Conservation (phyloP, 2,888 invertebrate genomes). For the Cryptus armator region DNA sequence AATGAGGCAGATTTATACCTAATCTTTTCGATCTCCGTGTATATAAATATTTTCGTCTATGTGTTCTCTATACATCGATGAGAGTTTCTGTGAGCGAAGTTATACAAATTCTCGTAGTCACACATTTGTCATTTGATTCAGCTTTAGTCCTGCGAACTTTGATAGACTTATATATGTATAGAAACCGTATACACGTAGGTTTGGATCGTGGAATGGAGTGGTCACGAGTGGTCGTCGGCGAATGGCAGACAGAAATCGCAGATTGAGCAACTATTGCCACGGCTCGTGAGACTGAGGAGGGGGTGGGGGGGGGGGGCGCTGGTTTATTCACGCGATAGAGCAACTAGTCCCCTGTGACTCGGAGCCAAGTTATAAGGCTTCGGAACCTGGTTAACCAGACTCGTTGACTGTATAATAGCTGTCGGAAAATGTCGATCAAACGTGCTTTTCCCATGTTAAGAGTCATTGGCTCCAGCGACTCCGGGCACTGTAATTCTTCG, state of each 20-base stretch:
- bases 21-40: constrained; percentile 65
- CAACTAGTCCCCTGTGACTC: constrained; percentile 25
- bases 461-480: constrained; percentile 52
- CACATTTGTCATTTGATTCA: constrained; percentile 66
- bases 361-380: not conserved
- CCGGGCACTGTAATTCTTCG: not conserved
- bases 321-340: constrained; percentile 24
- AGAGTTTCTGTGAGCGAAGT: constrained; percentile 39
- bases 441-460: constrained; percentile 66
- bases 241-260: constrained; percentile 21
- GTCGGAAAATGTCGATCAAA: constrained; percentile 68
- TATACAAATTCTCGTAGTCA: constrained; percentile 50
- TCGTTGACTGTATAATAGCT: constrained; percentile 54
- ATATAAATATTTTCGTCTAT: constrained; percentile 64
- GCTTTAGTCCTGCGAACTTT: constrained; percentile 8
- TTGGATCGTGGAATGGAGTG: constrained; percentile 55
- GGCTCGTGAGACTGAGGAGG: not conserved
- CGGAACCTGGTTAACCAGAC: constrained; percentile 36
- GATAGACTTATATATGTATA: constrained; percentile 11
- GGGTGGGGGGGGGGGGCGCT: not conserved
- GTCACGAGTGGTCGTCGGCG: constrained; percentile 55
- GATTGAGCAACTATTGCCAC: constrained; percentile 59
- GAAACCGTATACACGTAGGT: not conserved
- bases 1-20: constrained; percentile 67
- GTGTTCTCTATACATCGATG: constrained; percentile 29